Base-by-base conservation (phyloP, 2,797 vertebrate species). In the Taenioides sp. region DNA sequence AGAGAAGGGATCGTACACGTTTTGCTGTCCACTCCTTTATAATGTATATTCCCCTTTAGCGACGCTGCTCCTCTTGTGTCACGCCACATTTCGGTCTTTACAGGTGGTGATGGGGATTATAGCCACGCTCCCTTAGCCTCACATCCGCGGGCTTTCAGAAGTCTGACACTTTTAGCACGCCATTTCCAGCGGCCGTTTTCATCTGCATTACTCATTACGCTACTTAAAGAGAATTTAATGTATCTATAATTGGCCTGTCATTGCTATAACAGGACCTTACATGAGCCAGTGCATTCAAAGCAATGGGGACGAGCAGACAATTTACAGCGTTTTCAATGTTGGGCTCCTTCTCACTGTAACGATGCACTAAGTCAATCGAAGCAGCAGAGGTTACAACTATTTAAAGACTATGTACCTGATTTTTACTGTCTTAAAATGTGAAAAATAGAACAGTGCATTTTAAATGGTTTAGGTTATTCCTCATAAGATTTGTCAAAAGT, bases 281-380 rank as follows among this genome's bases (percentile, higher is more conserved):
- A 76, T 80, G 71, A 47, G 61, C 43, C 54, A 25, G 52, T 83
- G 55, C 59, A 50, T 80, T 80, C 75, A 65, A 70, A 61, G 78
- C 40, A 52, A 67, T 5, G 76, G 43, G 54, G 47, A 73, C 52
- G 71, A 68, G 65, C 27, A 67, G 80, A 65, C 69, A 84, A 84
- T 82, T 81, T 49, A 75, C 68, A 47, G 43, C 67, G 73, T 73
- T 82, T 77, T 65, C 67, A 18, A 61, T 71, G 72, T 76, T 65
- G 66, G 74, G 75, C 76, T 74, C 84, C 75, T 73, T 80, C 84
- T 81, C 80, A 85, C 73, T 73, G 34, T 74, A 81, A 87, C 68
- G 52, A 83, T 71, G 55, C 49, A 68, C 62, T 18, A 65, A 74
- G 73, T 83, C 81, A 66, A 69, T 70, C 58, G 34, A 57, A 82